Evolutionary conservation across 1,140 invertebrate species (phyloP), one percentile per base, ranked within the genome.

Genomic region (Atopsyche davidsoni): DNA sequence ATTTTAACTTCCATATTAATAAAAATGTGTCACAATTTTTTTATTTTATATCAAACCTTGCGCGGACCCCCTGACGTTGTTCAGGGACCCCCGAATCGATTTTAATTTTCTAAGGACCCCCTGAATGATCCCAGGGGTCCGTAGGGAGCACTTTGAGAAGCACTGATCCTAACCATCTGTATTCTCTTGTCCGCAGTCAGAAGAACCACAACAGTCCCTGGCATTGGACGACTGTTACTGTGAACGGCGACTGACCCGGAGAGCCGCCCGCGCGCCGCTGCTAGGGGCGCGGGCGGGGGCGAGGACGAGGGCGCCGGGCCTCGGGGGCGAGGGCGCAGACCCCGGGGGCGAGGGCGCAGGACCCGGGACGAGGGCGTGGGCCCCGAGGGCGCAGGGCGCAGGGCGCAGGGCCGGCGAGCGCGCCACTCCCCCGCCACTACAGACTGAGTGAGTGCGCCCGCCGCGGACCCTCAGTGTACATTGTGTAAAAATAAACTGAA

Each of bases 171-270:
- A 7, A 19, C 4, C 2, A 17, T 51, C 9, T 43, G 31, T 34
- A 38, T 50, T 38, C 46, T 11, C 23, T 53, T 51, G 43, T 53
- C 32, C 41, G 47, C 70, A 73, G 70, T 52, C 70, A 73, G 62
- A 73, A 72, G 56, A 62, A 63, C 57, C 70, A 71, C 66, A 69
- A 61, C 62, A 68, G 68, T 57, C 69, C 69, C 34, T 73, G 70
- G 70, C 69, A 63, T 62, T 73, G 70, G 70, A 72, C 69, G 53
- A 70, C 68, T 46, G 70, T 73, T 62, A 70, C 70, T 0, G 70
- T 69, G 41, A 73, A 69, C 50, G 70, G 70, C 21, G 70, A 73
- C 66, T 73, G 70, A 73, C 70, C 68, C 46, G 46, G 54, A 63
- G 68, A 57, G 64, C 67, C 45, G 67, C 70, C 68, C 69, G 66